Evolutionary conservation across 2,113 vertebrate genomes (phyloP).

Genomic region (Coryphaenoides rupestris): DNA sequence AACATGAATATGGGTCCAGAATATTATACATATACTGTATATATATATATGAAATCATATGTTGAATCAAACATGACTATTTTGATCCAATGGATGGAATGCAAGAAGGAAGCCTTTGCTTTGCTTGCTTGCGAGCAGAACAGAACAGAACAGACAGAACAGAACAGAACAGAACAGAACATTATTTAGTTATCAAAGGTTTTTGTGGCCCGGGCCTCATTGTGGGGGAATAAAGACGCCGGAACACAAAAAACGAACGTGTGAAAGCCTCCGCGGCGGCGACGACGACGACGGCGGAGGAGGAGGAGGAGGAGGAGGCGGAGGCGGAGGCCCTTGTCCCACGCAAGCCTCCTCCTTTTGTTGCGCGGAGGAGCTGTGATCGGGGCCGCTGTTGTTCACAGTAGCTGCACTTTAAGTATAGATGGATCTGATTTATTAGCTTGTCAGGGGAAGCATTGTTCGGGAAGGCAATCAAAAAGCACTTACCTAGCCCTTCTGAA

Average conservation of each 20-base stretch:
- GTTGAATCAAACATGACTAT: conserved; percentile 59
- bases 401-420: conserved; percentile 82
- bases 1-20: too few species aligned
- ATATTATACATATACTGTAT: too few species aligned
- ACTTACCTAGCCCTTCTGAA: conserved; percentile 99
- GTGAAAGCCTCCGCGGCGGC: conserved; percentile 61
- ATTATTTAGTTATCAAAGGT: conserved; percentile 64
- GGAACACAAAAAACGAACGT: conserved; percentile 71
- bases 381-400: conserved; percentile 77
- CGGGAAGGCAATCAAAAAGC: conserved; percentile 99
- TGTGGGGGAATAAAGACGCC: conserved; percentile 70
- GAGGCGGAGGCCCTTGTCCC: conserved; percentile 66
- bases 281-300: too few species aligned
- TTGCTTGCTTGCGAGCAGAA: conserved; percentile 51
- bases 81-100: conserved; percentile 52
- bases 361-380: conserved; percentile 69
- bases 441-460: conserved; percentile 98
- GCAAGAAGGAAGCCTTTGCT: conserved; percentile 62
- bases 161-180: conserved; percentile 64
- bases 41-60: too few species aligned
- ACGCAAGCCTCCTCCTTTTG: conserved; percentile 64
- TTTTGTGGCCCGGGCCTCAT: conserved; percentile 61
- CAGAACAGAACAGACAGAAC: too few species aligned
- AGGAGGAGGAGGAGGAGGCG: too few species aligned
- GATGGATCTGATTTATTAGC: conserved; percentile 98